phyloP scores from a whole-genome alignment of 2,797 vertebrate genomes.

The Scomberomorus guttatus region DNA sequence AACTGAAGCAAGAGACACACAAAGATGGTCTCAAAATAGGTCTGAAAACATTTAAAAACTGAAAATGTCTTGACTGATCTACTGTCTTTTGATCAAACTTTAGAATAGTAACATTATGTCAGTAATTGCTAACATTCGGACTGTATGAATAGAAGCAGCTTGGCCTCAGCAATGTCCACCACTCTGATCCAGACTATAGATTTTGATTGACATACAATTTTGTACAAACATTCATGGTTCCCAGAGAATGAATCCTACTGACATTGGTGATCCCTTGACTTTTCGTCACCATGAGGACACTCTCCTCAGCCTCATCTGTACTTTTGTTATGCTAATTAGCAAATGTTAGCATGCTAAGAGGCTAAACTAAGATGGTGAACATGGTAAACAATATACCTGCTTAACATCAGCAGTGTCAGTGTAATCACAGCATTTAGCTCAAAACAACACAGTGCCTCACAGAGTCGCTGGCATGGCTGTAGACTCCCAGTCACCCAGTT shows the following conservation, averaged over 20 bases:
- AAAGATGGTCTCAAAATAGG: not conserved
- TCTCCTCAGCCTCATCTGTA: too few species aligned
- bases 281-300: too few species aligned
- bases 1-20: conserved; percentile 9
- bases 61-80: not conserved
- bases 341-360: too few species aligned
- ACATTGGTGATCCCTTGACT: not conserved
- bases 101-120: not conserved
- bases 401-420: too few species aligned
- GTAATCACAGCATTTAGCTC: not conserved
- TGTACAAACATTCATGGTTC: not conserved
- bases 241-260: not conserved
- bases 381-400: too few species aligned
- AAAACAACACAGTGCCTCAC: not conserved
- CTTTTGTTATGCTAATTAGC: too few species aligned
- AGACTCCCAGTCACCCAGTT: not conserved
- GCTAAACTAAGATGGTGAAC: too few species aligned
- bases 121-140: not conserved
- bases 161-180: not conserved
- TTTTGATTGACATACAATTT: too few species aligned
- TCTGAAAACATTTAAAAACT: conserved; percentile 5
- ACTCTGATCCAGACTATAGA: not conserved
- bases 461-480: not conserved
- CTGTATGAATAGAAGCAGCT: not conserved
- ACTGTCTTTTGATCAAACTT: not conserved